Conservation (phyloP, 2,797 vertebrate genomes). For the Cygnus olor region DNA sequence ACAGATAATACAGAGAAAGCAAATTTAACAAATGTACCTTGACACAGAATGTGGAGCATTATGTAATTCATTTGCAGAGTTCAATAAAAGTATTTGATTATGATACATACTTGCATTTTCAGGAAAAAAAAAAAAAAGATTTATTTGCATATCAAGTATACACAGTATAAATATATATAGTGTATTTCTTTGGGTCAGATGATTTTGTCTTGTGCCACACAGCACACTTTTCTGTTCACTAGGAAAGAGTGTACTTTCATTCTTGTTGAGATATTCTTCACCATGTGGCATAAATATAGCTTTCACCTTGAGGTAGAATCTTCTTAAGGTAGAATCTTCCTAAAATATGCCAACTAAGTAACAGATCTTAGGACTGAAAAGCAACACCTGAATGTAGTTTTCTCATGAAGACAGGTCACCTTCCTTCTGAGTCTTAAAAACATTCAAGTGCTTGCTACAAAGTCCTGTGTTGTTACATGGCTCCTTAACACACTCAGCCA, state of each 20-base stretch:
- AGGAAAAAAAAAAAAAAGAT: background rate
- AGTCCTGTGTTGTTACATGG: background rate
- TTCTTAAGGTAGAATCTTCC: background rate
- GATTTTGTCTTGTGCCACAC: background rate
- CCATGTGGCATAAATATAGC: background rate
- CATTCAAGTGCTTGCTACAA: rapidly evolving
- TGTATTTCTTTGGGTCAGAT: background rate
- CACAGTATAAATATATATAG: background rate
- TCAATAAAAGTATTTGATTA: background rate
- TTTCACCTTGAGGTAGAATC: background rate
- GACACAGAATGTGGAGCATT: background rate
- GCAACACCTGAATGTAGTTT: background rate
- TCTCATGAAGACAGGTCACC: background rate
- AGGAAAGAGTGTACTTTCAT: background rate
- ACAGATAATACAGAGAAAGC: background rate
- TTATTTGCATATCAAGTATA: background rate
- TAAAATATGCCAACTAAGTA: background rate
- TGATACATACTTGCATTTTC: background rate
- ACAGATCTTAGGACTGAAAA: background rate
- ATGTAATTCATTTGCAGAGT: background rate
- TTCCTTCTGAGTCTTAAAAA: background rate
- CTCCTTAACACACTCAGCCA: background rate
- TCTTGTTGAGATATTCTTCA: background rate
- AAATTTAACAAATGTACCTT: background rate
- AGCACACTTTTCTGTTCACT: background rate